These are phyloP conservation scores for Notocelia uddmanniana DNA, from an alignment of 2,888 invertebrate species.

Conservation along the genomic window DNA sequence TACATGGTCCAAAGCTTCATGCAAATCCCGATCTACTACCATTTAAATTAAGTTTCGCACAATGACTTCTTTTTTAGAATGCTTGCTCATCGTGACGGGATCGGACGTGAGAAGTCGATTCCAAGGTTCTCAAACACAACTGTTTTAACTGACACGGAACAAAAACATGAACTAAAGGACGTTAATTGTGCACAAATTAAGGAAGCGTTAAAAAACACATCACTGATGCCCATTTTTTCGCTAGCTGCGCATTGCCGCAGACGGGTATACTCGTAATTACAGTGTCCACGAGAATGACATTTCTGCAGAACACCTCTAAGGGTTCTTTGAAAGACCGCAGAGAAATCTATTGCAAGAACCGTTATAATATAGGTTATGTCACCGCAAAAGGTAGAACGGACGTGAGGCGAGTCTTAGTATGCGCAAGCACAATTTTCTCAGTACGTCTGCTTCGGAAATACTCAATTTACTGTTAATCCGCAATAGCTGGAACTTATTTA, in stretches of 20 bases:
- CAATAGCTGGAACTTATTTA: slow-evolving; percentile 48
- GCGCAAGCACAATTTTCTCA: slow-evolving; percentile 59
- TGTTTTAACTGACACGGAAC: slow-evolving; percentile 46
- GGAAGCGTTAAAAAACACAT: slow-evolving; percentile 46
- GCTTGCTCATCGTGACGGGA: slow-evolving; percentile 54
- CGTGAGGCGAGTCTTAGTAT: slow-evolving; percentile 53
- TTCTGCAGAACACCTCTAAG: slow-evolving; percentile 44
- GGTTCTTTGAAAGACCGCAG: slow-evolving; percentile 51
- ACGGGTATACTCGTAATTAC: slow-evolving; percentile 52
- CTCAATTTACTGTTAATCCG: slow-evolving; percentile 69
- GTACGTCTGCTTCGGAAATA: slow-evolving; percentile 57
- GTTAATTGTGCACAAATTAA: slow-evolving; percentile 51
- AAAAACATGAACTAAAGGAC: slow-evolving; percentile 43
- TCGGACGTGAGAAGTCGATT: slow-evolving; percentile 64
- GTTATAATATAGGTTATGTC: slow-evolving; percentile 77
- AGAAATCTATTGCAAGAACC: slow-evolving; percentile 65
- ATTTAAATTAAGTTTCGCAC: slow-evolving; percentile 44
- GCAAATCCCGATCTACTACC: slow-evolving; percentile 33
- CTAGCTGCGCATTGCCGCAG: neutral
- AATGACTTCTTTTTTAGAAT: slow-evolving; percentile 54
- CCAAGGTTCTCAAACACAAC: slow-evolving; percentile 54
- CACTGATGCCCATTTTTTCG: slow-evolving; percentile 25
- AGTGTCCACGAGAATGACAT: slow-evolving; percentile 50
- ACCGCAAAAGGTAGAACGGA: slow-evolving; percentile 72
- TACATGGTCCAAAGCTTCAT: slow-evolving; percentile 19